Percentiles rank a stretch among this genome's conserved stretches.
These are phyloP conservation scores for Danaus plexippus DNA, from an alignment of 1,140 invertebrate species.

Conservation along the genomic window DNA sequence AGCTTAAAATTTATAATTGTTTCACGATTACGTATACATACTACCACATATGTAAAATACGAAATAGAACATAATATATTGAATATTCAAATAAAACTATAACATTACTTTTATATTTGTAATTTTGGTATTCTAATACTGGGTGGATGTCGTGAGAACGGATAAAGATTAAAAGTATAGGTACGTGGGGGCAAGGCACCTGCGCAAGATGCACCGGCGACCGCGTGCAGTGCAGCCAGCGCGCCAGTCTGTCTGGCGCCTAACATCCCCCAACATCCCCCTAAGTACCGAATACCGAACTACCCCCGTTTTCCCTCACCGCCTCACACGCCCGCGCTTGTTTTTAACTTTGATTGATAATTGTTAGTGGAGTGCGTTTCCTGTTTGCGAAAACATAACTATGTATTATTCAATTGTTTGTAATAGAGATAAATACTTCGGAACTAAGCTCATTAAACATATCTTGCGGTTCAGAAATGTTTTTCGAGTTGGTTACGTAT, in stretches of 20 bases:
- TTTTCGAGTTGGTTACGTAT: no score
- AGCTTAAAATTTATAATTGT: no score
- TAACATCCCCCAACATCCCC: conserved; percentile 15
- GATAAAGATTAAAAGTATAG: background rate
- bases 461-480: background rate
- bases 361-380: conserved; percentile 62
- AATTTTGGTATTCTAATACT: no score
- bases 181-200: conserved; percentile 32
- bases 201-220: conserved; percentile 51
- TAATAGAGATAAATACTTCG: conserved; percentile 17
- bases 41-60: no score
- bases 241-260: conserved; percentile 65
- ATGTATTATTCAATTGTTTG: conserved; percentile 24
- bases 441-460: conserved; percentile 9
- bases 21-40: no score
- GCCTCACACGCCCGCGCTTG: conserved; percentile 44
- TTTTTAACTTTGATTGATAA: conserved; percentile 71
- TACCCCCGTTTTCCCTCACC: conserved; percentile 19
- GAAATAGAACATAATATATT: no score
- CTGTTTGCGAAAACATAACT: conserved; percentile 46
- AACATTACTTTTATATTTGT: no score
- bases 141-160: no score
- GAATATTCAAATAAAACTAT: no score
- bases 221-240: conserved; percentile 50
- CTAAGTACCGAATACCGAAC: no score